Percentiles rank a stretch among this genome's conserved stretches.
Evolutionary conservation across 2,113 vertebrate genomes (phyloP).

Genomic region (Saccopteryx bilineata): DNA sequence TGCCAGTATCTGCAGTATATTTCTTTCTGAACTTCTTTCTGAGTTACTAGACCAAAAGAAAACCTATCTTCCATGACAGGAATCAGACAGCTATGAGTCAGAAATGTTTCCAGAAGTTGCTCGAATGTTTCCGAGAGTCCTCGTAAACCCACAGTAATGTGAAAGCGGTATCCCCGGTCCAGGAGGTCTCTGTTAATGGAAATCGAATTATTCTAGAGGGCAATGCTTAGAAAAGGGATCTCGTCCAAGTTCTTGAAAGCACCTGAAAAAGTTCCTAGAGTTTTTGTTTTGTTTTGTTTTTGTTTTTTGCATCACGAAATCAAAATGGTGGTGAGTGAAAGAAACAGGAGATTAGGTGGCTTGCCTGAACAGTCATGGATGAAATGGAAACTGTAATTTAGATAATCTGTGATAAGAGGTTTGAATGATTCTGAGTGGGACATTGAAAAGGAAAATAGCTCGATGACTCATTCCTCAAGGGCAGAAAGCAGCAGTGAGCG

Average conservation of each 20-base stretch:
- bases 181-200: neutral
- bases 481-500: neutral
- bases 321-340: conserved; percentile 50
- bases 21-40: neutral
- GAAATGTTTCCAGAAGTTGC: neutral
- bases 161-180: neutral
- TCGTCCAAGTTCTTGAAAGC: conserved; percentile 54
- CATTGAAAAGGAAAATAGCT: conserved; percentile 70
- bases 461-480: conserved; percentile 73
- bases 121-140: neutral
- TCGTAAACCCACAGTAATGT: neutral
- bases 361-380: conserved; percentile 18
- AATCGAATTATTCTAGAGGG: conserved; percentile 34
- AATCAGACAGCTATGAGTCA: neutral
- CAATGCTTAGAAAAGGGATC: conserved; percentile 12
- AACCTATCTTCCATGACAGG: neutral
- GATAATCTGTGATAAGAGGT: conserved; percentile 64
- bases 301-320: neutral
- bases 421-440: conserved; percentile 72
- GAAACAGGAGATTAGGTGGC: conserved; percentile 31
- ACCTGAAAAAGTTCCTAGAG: conserved; percentile 12
- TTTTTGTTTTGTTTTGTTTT: neutral
- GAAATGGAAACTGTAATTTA: conserved; percentile 68
- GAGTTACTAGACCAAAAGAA: conserved; percentile 1
- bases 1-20: neutral